Evolutionary conservation across 2,888 invertebrate species (phyloP), one percentile per base, ranked within the genome.

Genomic region (Ophion costatus): DNA sequence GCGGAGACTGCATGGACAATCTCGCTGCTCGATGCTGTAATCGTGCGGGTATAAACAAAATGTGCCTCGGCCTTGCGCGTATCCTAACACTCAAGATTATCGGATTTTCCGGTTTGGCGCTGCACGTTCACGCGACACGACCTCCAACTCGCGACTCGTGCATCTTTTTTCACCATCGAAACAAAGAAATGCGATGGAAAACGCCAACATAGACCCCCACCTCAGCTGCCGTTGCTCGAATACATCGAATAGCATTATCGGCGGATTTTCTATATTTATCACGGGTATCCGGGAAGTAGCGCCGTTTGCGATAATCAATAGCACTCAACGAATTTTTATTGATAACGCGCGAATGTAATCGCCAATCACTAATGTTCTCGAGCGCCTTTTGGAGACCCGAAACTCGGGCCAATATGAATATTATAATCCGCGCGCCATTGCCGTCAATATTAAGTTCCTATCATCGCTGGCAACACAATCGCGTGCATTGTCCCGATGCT

Each of bases 401-500:
- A 29, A 29, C 29, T 29, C 29, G 29, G 29, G 29, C 4, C 29
- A 29, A 29, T 29, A 29, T 4, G 4, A 29, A 29, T 29, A 29
- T 45, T 29, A 29, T 4, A 29, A 29, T 29, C 29, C 29, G 29
- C 33, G 38, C 73, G 61, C 74, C 75, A 75, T 75, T 75, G 51
- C 64, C 11, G 64, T 75, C 45, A 75, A 75, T 63, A 75, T 75
- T 75, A 51, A n/a, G 33, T 63, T 51, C 64, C 75, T 51, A 45
- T 64, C 75, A 22, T 61, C 73, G 59, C 33, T 29, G 29, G 29
- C 29, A 59, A 29, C 59, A 75, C 75, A 75, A 75, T 75, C 75
- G 63, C 75, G 45, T 42, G 42, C 73, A 73, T 73, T 73, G 73
- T 73, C 73, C 73, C 59, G 38, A 29, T 29, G 29, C 66, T 66